Evolutionary conservation across 2,113 vertebrate species (phyloP).

Genomic region (Deroptyus accipitrinus): DNA sequence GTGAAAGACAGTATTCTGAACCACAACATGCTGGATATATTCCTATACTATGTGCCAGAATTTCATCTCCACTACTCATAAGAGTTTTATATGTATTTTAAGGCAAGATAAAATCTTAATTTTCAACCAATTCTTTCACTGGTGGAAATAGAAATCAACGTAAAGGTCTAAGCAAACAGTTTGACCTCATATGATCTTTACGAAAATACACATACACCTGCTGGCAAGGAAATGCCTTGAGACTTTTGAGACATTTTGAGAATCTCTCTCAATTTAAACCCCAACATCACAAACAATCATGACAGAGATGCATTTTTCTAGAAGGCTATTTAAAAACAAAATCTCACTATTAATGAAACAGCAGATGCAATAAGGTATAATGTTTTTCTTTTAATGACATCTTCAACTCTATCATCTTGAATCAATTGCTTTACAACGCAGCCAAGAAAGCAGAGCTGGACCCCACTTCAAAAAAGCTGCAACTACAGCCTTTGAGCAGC

Average conservation of each 20-base stretch:
- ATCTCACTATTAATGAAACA: neutral
- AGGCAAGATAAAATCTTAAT: neutral
- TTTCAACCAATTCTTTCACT: neutral
- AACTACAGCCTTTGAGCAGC: neutral
- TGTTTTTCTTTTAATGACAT: neutral
- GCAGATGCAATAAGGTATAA: neutral
- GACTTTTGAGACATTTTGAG: neutral
- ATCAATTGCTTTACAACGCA: neutral
- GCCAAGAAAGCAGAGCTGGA: neutral
- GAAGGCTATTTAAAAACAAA: neutral
- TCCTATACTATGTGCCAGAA: neutral
- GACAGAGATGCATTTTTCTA: neutral
- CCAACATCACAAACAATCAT: neutral
- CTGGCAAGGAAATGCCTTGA: neutral
- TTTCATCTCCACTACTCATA: neutral
- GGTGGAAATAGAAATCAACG: neutral
- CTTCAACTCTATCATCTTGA: neutral
- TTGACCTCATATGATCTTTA: neutral
- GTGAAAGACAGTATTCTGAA: neutral
- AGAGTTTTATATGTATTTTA: neutral
- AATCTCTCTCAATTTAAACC: neutral
- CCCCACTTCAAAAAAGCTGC: neutral
- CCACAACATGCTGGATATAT: neutral
- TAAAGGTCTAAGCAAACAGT: neutral
- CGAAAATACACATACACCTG: neutral